Evolutionary conservation across 2,797 vertebrate genomes (phyloP).

Genomic region (Oreonectes daqikongensis): DNA sequence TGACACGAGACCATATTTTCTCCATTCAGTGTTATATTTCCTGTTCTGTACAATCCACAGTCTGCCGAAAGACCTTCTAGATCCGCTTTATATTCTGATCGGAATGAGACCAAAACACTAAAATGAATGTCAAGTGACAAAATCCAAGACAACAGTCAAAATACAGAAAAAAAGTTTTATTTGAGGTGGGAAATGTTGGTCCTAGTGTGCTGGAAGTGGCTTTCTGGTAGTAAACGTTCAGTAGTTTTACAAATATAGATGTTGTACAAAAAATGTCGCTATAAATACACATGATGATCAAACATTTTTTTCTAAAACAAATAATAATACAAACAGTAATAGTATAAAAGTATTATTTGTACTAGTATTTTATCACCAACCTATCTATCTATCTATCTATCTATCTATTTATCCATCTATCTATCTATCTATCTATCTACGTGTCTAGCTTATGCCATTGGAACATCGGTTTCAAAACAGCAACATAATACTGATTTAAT

Average conservation of each 20-base stretch:
- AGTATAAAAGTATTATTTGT: background rate
- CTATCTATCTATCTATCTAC: too few relatives aligned
- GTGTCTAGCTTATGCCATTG: background rate
- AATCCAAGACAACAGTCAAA: background rate
- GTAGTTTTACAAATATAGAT: slow-evolving; percentile 5
- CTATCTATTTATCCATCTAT: too few relatives aligned
- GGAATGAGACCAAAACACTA: background rate
- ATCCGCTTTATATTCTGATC: background rate
- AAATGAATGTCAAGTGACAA: background rate
- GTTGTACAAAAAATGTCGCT: slow-evolving; percentile 2
- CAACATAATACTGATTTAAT: slow-evolving; percentile 31
- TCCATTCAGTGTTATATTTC: slow-evolving; percentile 39
- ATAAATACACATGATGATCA: background rate
- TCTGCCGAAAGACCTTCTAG: slow-evolving; percentile 25
- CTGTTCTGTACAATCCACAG: slow-evolving; percentile 23
- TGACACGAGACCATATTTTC: slow-evolving; percentile 29
- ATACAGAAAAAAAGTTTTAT: background rate
- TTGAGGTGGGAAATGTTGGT: background rate
- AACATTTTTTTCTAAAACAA: background rate
- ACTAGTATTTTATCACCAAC: background rate
- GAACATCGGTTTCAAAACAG: slow-evolving; percentile 4
- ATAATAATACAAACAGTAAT: slow-evolving; percentile 15
- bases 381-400: too few relatives aligned
- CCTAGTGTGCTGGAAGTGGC: background rate
- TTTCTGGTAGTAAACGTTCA: slow-evolving; percentile 6